phyloP scores from a whole-genome alignment of 1,140 invertebrate species.

The Cepaea nemoralis region DNA sequence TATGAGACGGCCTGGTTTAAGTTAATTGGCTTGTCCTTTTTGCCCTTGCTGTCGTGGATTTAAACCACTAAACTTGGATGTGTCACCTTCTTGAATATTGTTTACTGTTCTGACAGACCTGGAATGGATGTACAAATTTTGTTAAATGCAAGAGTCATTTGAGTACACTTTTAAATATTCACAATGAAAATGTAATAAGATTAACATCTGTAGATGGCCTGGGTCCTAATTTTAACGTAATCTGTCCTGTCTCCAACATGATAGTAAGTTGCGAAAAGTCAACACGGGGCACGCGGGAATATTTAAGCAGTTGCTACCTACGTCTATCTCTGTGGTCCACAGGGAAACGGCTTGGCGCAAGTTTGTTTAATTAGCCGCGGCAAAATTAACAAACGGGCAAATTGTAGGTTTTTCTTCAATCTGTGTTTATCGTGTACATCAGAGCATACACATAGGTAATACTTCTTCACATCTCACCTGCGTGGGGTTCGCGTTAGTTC shows the following conservation, averaged over 20 bases:
- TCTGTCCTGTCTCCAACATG: background rate
- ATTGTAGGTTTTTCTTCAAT: background rate
- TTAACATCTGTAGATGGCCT: slow-evolving; percentile 4
- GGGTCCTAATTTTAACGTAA: background rate
- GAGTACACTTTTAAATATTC: slow-evolving; percentile 16
- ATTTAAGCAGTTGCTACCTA: background rate
- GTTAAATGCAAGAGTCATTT: too few relatives aligned
- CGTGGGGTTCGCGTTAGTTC: background rate
- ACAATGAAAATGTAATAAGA: slow-evolving; percentile 18
- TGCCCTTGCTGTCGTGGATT: too few relatives aligned
- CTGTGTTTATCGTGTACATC: background rate
- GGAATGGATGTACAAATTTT: too few relatives aligned
- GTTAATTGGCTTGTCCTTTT: too few relatives aligned
- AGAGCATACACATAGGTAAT: background rate
- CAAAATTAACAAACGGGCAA: background rate
- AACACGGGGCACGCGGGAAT: background rate
- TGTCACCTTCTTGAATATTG: too few relatives aligned
- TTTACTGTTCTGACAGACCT: background rate
- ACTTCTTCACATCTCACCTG: background rate
- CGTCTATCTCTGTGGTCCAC: slow-evolving; percentile 1
- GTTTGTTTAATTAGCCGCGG: slow-evolving; percentile 5
- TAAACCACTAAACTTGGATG: too few relatives aligned
- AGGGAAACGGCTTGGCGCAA: background rate
- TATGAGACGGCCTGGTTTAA: too few relatives aligned
- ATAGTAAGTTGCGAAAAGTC: slow-evolving; percentile 13